Evolutionary conservation across 2,888 invertebrate genomes (phyloP).

Genomic region (Copidosoma aretas): DNA sequence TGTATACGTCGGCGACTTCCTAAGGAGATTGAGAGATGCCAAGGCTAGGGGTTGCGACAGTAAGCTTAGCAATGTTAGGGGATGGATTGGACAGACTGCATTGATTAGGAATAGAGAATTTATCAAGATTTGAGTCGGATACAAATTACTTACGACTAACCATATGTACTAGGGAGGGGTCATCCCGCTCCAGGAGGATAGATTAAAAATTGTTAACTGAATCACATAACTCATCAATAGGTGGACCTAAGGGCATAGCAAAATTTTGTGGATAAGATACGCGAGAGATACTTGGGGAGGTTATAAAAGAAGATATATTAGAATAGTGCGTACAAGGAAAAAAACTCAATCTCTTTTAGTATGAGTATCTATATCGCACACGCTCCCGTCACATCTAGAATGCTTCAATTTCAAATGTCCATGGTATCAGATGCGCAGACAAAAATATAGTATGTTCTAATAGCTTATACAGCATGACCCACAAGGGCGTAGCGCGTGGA

Average conservation of each 20-base stretch:
- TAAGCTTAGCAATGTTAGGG: neutral
- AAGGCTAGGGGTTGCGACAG: neutral
- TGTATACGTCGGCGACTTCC: neutral
- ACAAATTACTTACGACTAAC: neutral
- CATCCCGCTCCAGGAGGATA: neutral
- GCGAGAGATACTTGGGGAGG: neutral
- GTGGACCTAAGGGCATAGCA: slow-evolving; percentile 9
- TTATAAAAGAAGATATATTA: neutral
- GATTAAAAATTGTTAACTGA: neutral
- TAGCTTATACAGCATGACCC: too few relatives aligned
- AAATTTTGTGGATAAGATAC: slow-evolving; percentile 28
- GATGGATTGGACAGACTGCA: slow-evolving; percentile 7
- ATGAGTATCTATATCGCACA: too few relatives aligned
- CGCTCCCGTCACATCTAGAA: too few relatives aligned
- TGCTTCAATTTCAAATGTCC: too few relatives aligned
- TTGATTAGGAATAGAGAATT: slow-evolving; percentile 2
- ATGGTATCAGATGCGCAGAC: too few relatives aligned
- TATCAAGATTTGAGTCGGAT: neutral
- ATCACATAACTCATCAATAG: neutral
- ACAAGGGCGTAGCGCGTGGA: too few relatives aligned
- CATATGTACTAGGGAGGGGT: slow-evolving; percentile 12
- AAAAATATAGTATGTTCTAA: too few relatives aligned
- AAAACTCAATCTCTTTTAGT: too few relatives aligned
- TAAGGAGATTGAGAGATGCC: neutral
- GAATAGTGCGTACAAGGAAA: neutral